phyloP scores from a whole-genome alignment of 1,140 invertebrate genomes.

The Heliothis subflexa region DNA sequence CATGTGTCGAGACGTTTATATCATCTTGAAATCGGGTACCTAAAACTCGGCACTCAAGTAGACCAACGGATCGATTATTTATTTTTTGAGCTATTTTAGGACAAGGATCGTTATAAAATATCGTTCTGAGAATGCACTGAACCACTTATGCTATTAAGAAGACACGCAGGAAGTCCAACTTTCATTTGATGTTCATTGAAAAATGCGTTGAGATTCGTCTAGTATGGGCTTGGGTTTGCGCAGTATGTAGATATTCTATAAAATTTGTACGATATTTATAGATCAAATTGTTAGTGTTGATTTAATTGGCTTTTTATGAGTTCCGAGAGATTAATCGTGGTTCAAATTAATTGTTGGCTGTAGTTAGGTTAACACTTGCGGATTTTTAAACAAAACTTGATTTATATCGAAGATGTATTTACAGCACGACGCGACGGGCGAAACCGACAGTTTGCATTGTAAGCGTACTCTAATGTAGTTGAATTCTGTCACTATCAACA shows the following conservation, averaged over 20 bases:
- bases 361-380: background rate
- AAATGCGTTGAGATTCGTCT: conserved; percentile 29
- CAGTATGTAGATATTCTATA: conserved; percentile 31
- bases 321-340: conserved; percentile 28
- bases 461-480: no score
- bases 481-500: background rate
- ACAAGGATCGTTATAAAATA: conserved; percentile 33
- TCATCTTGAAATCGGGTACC: background rate
- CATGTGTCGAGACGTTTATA: background rate
- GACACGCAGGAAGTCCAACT: conserved; percentile 37
- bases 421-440: no score
- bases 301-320: conserved; percentile 30
- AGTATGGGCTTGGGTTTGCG: conserved; percentile 27
- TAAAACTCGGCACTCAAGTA: background rate
- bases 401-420: no score
- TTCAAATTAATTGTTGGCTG: conserved; percentile 17
- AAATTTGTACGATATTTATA: conserved; percentile 30
- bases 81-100: conserved; percentile 32
- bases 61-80: conserved; percentile 29
- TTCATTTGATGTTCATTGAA: conserved; percentile 42
- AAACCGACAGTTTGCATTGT: no score
- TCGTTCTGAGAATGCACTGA: conserved; percentile 26
- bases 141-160: conserved; percentile 32
- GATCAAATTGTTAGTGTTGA: conserved; percentile 33
- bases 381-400: conserved; percentile 8